Evolutionary conservation across 2,797 vertebrate species (phyloP).

Genomic region (Lateolabrax maculatus): DNA sequence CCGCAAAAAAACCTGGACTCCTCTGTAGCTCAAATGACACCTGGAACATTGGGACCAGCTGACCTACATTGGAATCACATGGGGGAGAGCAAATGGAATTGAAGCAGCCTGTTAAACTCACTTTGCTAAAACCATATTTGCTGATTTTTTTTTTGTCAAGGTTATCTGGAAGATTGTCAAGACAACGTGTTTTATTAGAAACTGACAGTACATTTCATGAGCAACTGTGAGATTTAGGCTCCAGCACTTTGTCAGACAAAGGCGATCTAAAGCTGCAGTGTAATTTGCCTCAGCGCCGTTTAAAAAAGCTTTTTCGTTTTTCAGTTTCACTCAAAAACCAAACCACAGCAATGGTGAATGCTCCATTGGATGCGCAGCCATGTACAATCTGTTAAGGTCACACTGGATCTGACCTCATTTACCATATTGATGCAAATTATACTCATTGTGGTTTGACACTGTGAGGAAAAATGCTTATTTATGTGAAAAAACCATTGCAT

Average conservation of each 20-base stretch:
- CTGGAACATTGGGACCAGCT: conserved; percentile 57
- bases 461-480: background rate
- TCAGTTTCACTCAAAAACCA: background rate
- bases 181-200: background rate
- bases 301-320: background rate
- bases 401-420: conserved; percentile 22
- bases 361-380: background rate
- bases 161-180: conserved; percentile 24
- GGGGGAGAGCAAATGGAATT: conserved; percentile 11
- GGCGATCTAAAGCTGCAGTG: background rate
- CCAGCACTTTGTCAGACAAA: background rate
- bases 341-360: background rate
- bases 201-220: background rate
- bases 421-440: conserved; percentile 3
- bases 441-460: background rate
- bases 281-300: background rate
- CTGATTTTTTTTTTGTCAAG: conserved; percentile 21
- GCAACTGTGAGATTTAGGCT: background rate
- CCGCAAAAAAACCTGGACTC: conserved; percentile 20
- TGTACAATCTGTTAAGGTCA: conserved; percentile 11
- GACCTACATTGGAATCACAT: conserved; percentile 65
- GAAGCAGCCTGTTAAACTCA: conserved; percentile 15
- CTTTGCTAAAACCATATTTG: conserved; percentile 1
- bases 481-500: background rate
- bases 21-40: conserved; percentile 50